These are phyloP conservation scores for Drosophila serrata DNA, from an alignment of 1,140 invertebrate genomes.

Conservation along the genomic window DNA sequence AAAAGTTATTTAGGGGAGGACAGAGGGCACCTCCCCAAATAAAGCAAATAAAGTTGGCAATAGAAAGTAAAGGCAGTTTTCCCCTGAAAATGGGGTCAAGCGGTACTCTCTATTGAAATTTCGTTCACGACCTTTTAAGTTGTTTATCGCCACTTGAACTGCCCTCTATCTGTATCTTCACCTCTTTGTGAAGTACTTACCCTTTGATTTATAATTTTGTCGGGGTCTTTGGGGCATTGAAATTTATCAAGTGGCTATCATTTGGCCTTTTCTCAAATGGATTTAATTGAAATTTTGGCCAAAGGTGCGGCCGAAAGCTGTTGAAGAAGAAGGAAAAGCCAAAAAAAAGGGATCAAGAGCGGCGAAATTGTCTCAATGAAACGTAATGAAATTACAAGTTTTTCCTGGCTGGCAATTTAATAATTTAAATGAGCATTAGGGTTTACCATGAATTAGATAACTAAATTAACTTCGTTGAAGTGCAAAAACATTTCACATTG, in stretches of 20 bases:
- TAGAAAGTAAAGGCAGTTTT: constrained; percentile 5
- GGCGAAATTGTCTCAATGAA: constrained; percentile 23
- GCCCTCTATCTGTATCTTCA: constrained; percentile 2
- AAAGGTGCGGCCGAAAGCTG: constrained; percentile 33
- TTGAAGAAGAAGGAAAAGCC: neutral
- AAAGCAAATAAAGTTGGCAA: constrained; percentile 31
- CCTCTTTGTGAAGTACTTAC: constrained; percentile 19
- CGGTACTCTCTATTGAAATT: constrained; percentile 36
- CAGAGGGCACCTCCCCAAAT: neutral
- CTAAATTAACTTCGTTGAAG: neutral
- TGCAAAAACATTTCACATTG: neutral
- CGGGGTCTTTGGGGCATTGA: constrained; percentile 41
- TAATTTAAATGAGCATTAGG: constrained; percentile 38
- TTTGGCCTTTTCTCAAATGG: constrained; percentile 37
- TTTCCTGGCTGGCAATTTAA: constrained; percentile 27
- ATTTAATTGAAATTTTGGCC: constrained; percentile 70
- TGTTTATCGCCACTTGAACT: constrained; percentile 50
- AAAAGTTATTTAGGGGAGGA: constrained; percentile 22
- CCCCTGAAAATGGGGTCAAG: constrained; percentile 19
- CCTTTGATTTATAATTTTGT: constrained; percentile 50
- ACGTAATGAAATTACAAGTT: constrained; percentile 40
- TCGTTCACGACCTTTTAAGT: constrained; percentile 45
- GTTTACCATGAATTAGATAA: neutral
- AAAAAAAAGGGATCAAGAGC: constrained; percentile 19
- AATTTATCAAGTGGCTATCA: constrained; percentile 58